Percentiles rank a stretch among this genome's conserved stretches.
Conservation (phyloP, 1,140 invertebrate genomes). For the Bathynomus jamesi region DNA sequence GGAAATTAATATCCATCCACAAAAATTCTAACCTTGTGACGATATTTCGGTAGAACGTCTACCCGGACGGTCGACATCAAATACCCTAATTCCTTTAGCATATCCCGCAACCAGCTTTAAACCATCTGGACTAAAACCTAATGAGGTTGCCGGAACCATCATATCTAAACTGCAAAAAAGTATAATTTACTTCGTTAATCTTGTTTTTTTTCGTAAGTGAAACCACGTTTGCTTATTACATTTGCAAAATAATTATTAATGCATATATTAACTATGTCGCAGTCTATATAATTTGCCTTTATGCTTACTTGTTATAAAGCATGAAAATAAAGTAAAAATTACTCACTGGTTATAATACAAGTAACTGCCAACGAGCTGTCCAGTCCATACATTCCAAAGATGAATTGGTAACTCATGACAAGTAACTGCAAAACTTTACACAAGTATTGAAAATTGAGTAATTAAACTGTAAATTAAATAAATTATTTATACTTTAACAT, state of each 20-base stretch:
- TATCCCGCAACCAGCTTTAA: not conserved
- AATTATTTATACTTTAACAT: not conserved
- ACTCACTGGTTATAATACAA: not conserved
- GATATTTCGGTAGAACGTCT: not conserved
- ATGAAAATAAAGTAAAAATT: not conserved
- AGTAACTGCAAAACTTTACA: not conserved
- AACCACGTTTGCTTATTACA: too few relatives aligned
- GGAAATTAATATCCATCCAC: too few relatives aligned
- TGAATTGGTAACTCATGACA: not conserved
- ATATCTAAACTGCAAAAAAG: not conserved
- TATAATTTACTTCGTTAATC: too few relatives aligned
- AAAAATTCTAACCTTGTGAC: not conserved
- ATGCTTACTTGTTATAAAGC: not conserved
- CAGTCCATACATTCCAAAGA: not conserved
- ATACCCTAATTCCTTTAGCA: not conserved
- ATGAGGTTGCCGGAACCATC: not conserved
- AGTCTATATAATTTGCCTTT: not conserved
- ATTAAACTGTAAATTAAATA: not conserved
- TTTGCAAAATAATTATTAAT: not conserved
- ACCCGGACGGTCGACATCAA: not conserved
- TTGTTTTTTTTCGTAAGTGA: too few relatives aligned
- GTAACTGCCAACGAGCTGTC: not conserved
- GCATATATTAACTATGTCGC: not conserved
- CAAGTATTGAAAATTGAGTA: not conserved
- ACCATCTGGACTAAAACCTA: not conserved